Conservation (phyloP, 2,113 vertebrate species). For the Chitala chitala region DNA sequence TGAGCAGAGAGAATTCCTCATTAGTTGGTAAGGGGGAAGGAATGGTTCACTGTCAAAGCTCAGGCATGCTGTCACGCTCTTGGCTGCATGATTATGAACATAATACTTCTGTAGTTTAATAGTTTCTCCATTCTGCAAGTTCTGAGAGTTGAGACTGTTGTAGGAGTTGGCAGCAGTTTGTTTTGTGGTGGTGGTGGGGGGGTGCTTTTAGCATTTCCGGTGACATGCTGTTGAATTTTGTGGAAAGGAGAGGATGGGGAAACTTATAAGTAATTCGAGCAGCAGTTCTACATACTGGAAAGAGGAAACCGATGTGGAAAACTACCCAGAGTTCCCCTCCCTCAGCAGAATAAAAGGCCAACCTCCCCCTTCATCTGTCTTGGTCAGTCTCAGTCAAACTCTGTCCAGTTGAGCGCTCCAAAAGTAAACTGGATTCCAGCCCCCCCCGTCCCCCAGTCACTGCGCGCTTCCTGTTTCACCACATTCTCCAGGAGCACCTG, state of each 20-base stretch:
- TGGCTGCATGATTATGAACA: no score
- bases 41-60: no score
- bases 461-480: conserved; percentile 55
- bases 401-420: not conserved
- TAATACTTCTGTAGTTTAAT: not conserved
- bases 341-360: conserved; percentile 24
- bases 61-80: no score
- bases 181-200: no score
- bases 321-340: conserved; percentile 37
- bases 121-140: not conserved
- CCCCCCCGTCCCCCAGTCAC: not conserved
- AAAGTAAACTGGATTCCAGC: conserved; percentile 25
- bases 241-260: not conserved
- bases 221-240: not conserved
- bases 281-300: not conserved
- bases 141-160: no score
- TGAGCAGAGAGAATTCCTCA: no score
- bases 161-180: conserved; percentile 1
- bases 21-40: no score
- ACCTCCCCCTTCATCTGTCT: not conserved
- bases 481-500: conserved; percentile 53
- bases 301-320: conserved; percentile 36
- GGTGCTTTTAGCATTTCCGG: not conserved
- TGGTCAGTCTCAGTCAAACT: conserved; percentile 16
- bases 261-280: not conserved